Conservation (phyloP, 2,888 invertebrate genomes). For the Protonemura montana region DNA sequence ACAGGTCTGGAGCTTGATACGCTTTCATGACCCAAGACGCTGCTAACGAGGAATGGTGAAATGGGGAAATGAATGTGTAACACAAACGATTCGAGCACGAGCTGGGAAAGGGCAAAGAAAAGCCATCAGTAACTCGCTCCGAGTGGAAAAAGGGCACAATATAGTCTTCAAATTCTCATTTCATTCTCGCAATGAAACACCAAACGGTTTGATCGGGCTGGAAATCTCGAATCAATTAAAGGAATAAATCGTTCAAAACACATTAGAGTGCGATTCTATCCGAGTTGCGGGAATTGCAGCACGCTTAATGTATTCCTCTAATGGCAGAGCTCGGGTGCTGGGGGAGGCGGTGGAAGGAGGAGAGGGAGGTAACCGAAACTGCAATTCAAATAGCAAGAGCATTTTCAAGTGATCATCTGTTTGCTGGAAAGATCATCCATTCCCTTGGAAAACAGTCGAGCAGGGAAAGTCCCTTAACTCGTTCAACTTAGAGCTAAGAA, state of each 20-base stretch:
- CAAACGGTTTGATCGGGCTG: not conserved
- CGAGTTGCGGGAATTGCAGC: not conserved
- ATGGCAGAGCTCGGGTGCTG: not conserved
- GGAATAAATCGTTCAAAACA: not conserved
- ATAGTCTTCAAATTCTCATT: not conserved
- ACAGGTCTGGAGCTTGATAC: not conserved
- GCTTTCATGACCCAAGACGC: not conserved
- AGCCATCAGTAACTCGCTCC: not conserved
- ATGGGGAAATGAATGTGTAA: not conserved
- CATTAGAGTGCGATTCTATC: not conserved
- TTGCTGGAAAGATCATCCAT: not conserved
- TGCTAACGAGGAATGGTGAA: not conserved
- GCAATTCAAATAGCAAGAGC: not conserved
- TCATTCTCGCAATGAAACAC: not conserved
- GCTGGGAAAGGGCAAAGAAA: not conserved
- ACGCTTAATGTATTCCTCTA: not conserved
- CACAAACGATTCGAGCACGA: not conserved
- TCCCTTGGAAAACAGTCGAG: not conserved
- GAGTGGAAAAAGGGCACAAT: not conserved
- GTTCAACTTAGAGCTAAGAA: not conserved
- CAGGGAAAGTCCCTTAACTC: not conserved
- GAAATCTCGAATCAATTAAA: not conserved
- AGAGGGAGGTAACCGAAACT: not conserved
- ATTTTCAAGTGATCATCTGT: not conserved
- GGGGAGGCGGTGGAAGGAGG: no score